Evolutionary conservation across 2,113 vertebrate genomes (phyloP).

Genomic region (Dicerorhinus sumatrensis): DNA sequence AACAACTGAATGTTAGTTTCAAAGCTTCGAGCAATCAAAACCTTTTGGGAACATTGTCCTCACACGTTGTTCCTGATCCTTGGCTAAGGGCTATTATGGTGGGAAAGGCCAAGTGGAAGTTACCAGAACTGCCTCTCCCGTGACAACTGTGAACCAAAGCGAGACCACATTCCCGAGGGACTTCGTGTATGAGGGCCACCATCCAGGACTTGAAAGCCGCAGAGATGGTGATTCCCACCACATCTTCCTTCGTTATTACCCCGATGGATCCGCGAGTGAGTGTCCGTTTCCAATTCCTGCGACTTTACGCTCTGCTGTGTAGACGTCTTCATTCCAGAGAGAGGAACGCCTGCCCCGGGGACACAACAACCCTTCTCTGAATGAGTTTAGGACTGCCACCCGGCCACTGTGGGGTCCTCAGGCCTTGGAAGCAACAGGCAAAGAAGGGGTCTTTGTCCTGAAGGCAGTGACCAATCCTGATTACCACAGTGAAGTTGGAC

Average conservation of each 20-base stretch:
- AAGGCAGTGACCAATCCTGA: not conserved
- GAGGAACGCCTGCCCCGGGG: not conserved
- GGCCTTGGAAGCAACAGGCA: not conserved
- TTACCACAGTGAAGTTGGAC: not conserved
- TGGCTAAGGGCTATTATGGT: accelerated
- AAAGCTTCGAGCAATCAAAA: not conserved
- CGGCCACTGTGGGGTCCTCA: no score
- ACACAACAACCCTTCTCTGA: not conserved
- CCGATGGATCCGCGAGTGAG: not conserved
- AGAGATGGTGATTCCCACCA: not conserved
- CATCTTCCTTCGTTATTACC: not conserved
- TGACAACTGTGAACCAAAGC: no score
- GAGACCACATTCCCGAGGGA: not conserved
- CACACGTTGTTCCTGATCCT: not conserved
- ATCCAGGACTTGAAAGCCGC: not conserved
- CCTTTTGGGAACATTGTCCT: not conserved
- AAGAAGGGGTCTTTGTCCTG: not conserved
- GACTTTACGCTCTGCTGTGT: no score
- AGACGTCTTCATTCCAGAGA: no score
- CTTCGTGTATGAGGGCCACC: no score
- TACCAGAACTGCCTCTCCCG: not conserved
- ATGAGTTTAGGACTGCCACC: no score
- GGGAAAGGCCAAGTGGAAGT: not conserved
- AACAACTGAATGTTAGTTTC: not conserved
- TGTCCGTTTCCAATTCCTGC: not conserved